Base-by-base conservation (phyloP, 2,888 invertebrate genomes). In the Pyrrhosoma nymphula region DNA sequence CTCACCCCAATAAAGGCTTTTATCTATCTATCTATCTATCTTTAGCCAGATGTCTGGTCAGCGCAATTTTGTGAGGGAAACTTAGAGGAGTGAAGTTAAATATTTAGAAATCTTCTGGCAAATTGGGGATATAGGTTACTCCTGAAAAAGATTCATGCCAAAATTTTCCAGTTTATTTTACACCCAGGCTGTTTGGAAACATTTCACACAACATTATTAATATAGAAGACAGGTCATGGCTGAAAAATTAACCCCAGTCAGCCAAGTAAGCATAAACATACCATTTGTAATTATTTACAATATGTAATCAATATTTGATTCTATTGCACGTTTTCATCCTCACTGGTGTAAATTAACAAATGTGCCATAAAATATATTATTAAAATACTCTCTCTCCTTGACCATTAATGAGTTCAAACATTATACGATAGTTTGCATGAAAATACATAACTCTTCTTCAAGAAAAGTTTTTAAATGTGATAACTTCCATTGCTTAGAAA, bases 301-400 rank as follows among this genome's bases (percentile, higher is more conserved):
- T 82, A 82, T 35, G 10, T 82, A 82, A 82, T 82, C 82, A 82
- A 82, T 82, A 82, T 69, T 69, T 82, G 35, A 82, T 10, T 82
- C 82, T 82, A 82, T 82, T 82, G 82, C 82, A 82, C 16, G 82
- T 82, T 82, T 35, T 82, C 82, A 82, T 82, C 82, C 35, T 18
- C 35, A 35, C 82, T 82, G 82, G 82, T 82, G 82, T 82, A 82
- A 82, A 82, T 82, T 82, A 82, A 82, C 82, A 82, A 82, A 82
- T 82, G 82, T 82, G 89, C 89, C 89, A 89, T 89, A 55, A 89
- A 47, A 89, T 47, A 89, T 89, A 55, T 89, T 89, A 89, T 89
- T 89, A 55, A 55, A 55, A 89, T 89, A 47, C 47, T 89, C 89
- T 89, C 89, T 55, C 89, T 89, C 55, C 55, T 55, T 89, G 26